Percentiles rank a stretch among this genome's conserved stretches.
Conservation (phyloP, 2,888 invertebrate genomes). For the Teleiodes luculella region DNA sequence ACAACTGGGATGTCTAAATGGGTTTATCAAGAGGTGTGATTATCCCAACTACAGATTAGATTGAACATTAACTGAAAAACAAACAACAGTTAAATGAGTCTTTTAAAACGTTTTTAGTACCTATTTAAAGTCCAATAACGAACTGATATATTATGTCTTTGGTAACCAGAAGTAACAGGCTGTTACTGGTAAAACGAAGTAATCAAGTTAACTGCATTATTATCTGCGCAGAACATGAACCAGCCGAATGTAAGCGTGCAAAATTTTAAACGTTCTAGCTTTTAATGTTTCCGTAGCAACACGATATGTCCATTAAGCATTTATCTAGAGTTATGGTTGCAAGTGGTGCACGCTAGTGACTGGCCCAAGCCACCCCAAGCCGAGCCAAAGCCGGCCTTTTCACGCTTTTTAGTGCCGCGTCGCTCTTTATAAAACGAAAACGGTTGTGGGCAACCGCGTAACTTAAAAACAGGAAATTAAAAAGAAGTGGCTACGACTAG, state of each 20-base stretch:
- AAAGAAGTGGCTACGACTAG: too few relatives aligned
- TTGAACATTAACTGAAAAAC: too few relatives aligned
- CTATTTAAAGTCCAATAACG: too few relatives aligned
- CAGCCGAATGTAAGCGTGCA: conserved; percentile 20
- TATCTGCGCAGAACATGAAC: conserved; percentile 15
- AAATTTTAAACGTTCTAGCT: conserved; percentile 31
- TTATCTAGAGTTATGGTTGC: conserved; percentile 34
- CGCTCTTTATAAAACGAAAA: not conserved
- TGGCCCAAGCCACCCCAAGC: not conserved
- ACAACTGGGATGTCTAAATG: too few relatives aligned
- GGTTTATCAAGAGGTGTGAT: too few relatives aligned
- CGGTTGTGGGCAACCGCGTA: not conserved
- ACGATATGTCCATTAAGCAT: conserved; percentile 39
- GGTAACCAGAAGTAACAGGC: not conserved
- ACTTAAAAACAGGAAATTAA: not conserved
- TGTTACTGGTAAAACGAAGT: not conserved
- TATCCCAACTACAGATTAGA: too few relatives aligned
- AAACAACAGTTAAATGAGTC: too few relatives aligned
- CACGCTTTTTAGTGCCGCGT: not conserved
- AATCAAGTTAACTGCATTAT: conserved; percentile 11
- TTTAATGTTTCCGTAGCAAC: conserved; percentile 31
- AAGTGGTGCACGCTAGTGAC: conserved; percentile 25
- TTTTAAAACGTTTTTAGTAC: too few relatives aligned
- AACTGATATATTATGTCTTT: too few relatives aligned
- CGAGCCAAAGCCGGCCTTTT: not conserved